Base-by-base conservation (phyloP, 2,888 invertebrate species). In the Melolontha melolontha region DNA sequence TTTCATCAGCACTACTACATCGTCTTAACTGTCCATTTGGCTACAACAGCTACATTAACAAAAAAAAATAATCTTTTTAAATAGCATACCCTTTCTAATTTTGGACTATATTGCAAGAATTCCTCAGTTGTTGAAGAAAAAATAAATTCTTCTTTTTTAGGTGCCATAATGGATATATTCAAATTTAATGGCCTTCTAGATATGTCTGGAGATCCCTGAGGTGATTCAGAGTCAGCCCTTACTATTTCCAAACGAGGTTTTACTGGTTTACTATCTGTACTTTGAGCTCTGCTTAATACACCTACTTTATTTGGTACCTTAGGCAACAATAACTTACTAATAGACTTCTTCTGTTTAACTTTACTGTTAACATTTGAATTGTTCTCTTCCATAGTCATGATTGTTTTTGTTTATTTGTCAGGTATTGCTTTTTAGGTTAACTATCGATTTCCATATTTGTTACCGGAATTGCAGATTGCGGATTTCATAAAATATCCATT, bases 301-400 rank as follows among this genome's bases (percentile, higher is more conserved):
- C 83, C 83, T 47, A 83, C 82, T 75, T 82, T 83, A 75, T 83
- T 83, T n/a, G 82, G 81, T 39, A 77, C 78, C 72, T 79, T 82
- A 68, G 77, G 80, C 68, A 83, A 74, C 64, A 83, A 73, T 62
- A 81, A 79, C 75, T 79, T 81, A 55, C 78, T 75, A 55, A 81
- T 76, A 12, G 79, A 77, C 69, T 81, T 80, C 73, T 80, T 81
- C 71, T 77, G 80, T 70, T 76, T 79, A 27, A 69, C 69, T 76
- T 81, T 82, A 4, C 67, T 69, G 44, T 70, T 68, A 52, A 76
- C 77, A 73, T 71, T 72, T 54, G 70, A 29, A 47, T 62, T 74
- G 66, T 73, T 75, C 29, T 78, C 75, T 74, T 81, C 81, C 77
- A 79, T 82, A 63, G 75, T 78, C 76, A 76, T 78, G 67, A 27